Base-by-base conservation (phyloP, 2,797 vertebrate species). In the Galagoides demidoff region DNA sequence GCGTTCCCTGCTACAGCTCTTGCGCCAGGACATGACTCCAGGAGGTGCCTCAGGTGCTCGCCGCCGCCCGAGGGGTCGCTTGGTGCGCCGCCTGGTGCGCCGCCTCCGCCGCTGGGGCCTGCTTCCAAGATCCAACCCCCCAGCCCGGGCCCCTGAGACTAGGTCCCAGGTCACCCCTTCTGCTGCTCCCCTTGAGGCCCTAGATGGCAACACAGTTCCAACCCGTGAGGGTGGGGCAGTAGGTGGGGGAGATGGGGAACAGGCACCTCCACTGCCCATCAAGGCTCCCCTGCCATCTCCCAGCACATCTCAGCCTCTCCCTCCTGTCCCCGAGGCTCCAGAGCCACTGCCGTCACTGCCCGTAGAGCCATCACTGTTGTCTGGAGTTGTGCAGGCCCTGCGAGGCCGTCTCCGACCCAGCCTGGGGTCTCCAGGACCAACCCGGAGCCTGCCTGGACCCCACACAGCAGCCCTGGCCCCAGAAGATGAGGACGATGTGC, bases 401-500 rank as follows among this genome's bases (percentile, higher is more conserved):
- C 96, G 98, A 25, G 98, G 97, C 39, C 96, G 97, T 77, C 96
- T 98, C 31, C 96, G 98, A 85, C 88, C 97, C 68, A 92, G 39
- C 57, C 92, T 91, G 23, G 93, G 64, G 57, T 34, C 95, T 87
- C 90, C 57, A 59, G 85, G 95, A 49, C 89, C 97, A 86, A 39
- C 93, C 79, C 81, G 39, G 89, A 95, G 49, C 39, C 52, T 31
- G 2, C 34, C 92, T 17, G 92, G 95, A 45, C 88, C 97, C 52
- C 96, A 96, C 14, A 88, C 86, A 2, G 25, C 77, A 9, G 90
- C 92, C 2, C 90, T 97, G 1, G 92, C 97, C 76, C 95, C 95
- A 3, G 97, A 96, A 52, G 98, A 98, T 0, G 99, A 99, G 23
- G 99, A 99, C 0, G 99, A 99, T 68, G 99, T 99, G 81, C 98